These are phyloP conservation scores for Eriocheir sinensis DNA, from an alignment of 1,140 invertebrate genomes.

Conservation along the genomic window DNA sequence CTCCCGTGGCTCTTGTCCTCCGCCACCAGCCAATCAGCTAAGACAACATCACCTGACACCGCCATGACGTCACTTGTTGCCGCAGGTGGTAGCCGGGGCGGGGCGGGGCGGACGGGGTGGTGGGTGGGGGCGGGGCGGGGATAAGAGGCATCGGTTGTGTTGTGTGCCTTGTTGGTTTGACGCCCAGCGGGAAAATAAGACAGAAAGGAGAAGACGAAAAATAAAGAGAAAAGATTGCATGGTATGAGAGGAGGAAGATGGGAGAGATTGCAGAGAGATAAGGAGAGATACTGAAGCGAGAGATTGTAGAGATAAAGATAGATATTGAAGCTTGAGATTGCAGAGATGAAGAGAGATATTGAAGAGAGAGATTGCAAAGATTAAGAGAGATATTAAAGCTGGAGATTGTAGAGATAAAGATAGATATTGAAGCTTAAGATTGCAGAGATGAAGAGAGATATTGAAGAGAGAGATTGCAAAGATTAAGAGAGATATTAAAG, in stretches of 20 bases:
- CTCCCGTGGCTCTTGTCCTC: not conserved
- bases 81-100: not conserved
- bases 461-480: too few relatives aligned
- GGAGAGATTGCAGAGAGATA: not conserved
- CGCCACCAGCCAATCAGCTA: conserved; percentile 5
- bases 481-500: too few relatives aligned
- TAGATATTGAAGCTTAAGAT: too few relatives aligned
- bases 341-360: too few relatives aligned
- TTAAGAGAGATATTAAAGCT: too few relatives aligned
- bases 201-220: not conserved
- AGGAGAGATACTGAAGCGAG: not conserved
- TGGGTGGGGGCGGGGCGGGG: not conserved
- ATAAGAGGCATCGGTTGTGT: not conserved
- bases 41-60: conserved; percentile 24
- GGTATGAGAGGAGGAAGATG: too few relatives aligned
- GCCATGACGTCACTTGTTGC: conserved; percentile 18
- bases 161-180: not conserved
- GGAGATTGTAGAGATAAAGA: too few relatives aligned
- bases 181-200: not conserved
- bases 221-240: too few relatives aligned
- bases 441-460: too few relatives aligned
- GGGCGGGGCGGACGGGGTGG: not conserved
- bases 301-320: too few relatives aligned
- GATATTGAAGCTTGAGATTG: too few relatives aligned
- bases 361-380: too few relatives aligned